Base-by-base conservation (phyloP, 2,797 vertebrate genomes). In the Eutrigla gurnardus region DNA sequence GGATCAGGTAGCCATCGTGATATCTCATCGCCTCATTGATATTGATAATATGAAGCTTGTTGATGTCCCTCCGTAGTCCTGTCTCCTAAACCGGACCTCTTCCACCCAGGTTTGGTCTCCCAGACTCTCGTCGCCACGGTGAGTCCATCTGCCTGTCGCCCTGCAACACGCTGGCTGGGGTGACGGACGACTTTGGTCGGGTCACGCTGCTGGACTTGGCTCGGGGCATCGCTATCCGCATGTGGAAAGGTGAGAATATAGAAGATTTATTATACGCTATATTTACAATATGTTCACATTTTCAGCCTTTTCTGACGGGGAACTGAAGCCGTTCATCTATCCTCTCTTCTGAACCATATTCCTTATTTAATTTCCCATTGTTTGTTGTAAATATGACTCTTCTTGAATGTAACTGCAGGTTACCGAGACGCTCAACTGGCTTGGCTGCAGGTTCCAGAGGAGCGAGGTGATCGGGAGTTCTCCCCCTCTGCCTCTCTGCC, bases 361-460 rank as follows among this genome's bases (percentile, higher is more conserved):
- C n/a, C n/a, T n/a, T n/a, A n/a, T n/a, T n/a, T n/a, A n/a, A n/a
- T n/a, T n/a, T n/a, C n/a, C n/a, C n/a, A n/a, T 25, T 2, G 25
- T 25, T 25, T 25, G 25, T 25, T 25, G 3, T 37, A 14, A 66
- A 17, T 0, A 2, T 47, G 43, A 50, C 9, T 7, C 11, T 39
- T 45, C 2, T 65, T 69, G 3, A 4, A 13, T 61, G 32, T 14
- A 45, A 17, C 61, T 60, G 43, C 83, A 99, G 98, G 98, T 46
- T 99, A 99, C 84, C 93, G 98, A 70, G 98, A 98, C 0, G 98
- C 98, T n/a, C 97, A 99, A 85, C 82, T 97, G 57, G 98, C 97
- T n/a, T 99, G 98, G 98, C 93, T 98, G 84, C 98, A 99, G 85
- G 94, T 97, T 68, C 90, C 95, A 14, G 98, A 99, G 82, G 96